phyloP scores from a whole-genome alignment of 2,113 vertebrate genomes.

The Halcyon malimbica region DNA sequence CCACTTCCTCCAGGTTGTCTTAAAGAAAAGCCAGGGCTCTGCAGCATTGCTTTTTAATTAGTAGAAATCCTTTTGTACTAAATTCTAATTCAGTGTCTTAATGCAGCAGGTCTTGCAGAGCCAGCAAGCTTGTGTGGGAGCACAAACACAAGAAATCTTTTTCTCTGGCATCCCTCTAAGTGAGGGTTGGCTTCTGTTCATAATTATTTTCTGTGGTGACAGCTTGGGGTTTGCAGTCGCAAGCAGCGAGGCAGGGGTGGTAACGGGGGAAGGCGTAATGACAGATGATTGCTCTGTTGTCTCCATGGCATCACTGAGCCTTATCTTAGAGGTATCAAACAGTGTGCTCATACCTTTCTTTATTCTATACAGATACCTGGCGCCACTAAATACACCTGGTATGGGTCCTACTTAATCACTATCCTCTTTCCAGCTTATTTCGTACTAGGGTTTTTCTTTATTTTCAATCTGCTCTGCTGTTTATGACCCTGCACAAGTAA shows the following conservation, averaged over 20 bases:
- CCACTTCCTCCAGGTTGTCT: neutral
- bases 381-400: neutral
- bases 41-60: neutral
- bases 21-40: neutral
- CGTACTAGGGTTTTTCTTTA: neutral
- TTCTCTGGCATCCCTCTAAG: neutral
- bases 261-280: neutral
- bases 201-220: slow-evolving; percentile 7
- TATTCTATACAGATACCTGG: neutral
- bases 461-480: neutral
- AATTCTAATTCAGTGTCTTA: neutral
- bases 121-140: neutral
- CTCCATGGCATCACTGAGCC: slow-evolving; percentile 38
- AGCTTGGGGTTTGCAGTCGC: neutral
- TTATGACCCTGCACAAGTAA: neutral
- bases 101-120: slow-evolving; percentile 5
- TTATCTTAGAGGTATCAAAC: neutral
- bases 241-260: neutral
- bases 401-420: neutral
- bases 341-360: neutral
- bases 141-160: neutral
- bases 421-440: neutral
- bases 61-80: neutral
- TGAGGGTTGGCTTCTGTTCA: neutral
- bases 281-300: slow-evolving; percentile 32